Percentiles rank a stretch among this genome's conserved stretches.
Evolutionary conservation across 1,140 invertebrate species (phyloP).

Genomic region (Rhizoglyphus robini): DNA sequence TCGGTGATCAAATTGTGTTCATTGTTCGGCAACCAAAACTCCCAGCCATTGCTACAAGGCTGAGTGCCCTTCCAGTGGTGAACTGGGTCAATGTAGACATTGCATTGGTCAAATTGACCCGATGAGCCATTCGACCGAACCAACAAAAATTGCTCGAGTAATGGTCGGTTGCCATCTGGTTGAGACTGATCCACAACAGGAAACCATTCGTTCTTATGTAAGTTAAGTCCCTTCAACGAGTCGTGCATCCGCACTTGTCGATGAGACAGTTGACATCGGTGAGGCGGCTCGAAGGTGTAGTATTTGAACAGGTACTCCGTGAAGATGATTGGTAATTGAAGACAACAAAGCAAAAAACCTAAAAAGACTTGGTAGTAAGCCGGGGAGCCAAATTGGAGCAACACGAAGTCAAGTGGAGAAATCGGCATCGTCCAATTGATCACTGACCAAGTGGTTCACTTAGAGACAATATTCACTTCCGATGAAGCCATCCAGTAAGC

Average conservation of each 20-base stretch:
- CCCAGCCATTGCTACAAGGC: slow-evolving; percentile 30
- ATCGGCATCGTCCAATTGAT: slow-evolving; percentile 9
- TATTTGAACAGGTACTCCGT: slow-evolving; percentile 36
- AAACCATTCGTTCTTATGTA: slow-evolving; percentile 19
- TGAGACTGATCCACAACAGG: slow-evolving; percentile 18
- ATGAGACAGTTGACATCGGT: slow-evolving; percentile 32
- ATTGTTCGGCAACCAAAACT: slow-evolving; percentile 27
- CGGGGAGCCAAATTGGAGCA: slow-evolving; percentile 29
- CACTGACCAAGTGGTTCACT: too few relatives aligned
- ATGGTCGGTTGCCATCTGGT: not conserved
- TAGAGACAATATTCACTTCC: too few relatives aligned
- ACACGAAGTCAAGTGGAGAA: slow-evolving; percentile 49
- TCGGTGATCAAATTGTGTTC: slow-evolving; percentile 32
- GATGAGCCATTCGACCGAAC: not conserved
- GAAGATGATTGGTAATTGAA: slow-evolving; percentile 39
- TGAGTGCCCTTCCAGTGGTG: slow-evolving; percentile 28
- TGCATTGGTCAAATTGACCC: slow-evolving; percentile 21
- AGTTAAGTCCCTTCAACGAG: slow-evolving; percentile 1
- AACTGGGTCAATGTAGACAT: slow-evolving; percentile 29
- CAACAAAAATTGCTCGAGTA: not conserved
- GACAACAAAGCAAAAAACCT: slow-evolving; percentile 35
- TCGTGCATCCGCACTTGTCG: not conserved
- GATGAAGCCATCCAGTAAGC: too few relatives aligned
- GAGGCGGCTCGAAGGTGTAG: slow-evolving; percentile 37
- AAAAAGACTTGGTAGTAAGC: slow-evolving; percentile 38